Conservation (phyloP, 2,888 invertebrate genomes). For the Leucozona laternaria region DNA sequence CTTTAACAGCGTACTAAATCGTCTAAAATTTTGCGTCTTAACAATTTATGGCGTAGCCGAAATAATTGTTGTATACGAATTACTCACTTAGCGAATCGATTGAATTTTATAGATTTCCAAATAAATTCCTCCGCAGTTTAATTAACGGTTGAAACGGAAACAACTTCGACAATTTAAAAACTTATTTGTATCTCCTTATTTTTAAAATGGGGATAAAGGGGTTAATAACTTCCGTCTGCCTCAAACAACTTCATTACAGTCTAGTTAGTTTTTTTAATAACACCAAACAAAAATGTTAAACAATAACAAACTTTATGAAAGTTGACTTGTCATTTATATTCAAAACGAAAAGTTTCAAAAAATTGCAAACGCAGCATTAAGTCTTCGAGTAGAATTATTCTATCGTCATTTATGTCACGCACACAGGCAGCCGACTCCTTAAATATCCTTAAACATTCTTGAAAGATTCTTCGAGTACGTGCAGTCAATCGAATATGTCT, state of each 20-base stretch:
- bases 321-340: constrained; percentile 27
- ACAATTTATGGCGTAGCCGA: too few species aligned
- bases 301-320: constrained; percentile 1
- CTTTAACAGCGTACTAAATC: too few species aligned
- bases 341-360: constrained; percentile 36
- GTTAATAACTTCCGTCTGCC: too few species aligned
- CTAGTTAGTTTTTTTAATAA: neutral
- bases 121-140: too few species aligned
- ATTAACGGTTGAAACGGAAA: too few species aligned
- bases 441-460: constrained; percentile 19
- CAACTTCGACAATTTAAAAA: too few species aligned
- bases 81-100: too few species aligned
- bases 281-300: constrained; percentile 6
- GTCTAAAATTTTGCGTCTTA: too few species aligned
- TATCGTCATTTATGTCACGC: constrained; percentile 52
- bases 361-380: constrained; percentile 37
- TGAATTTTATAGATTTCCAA: too few species aligned
- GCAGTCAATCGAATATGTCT: constrained; percentile 63
- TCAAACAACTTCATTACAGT: neutral
- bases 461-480: constrained; percentile 33
- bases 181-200: too few species aligned
- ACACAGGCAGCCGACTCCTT: constrained; percentile 19
- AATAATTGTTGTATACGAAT: too few species aligned
- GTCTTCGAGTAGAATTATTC: constrained; percentile 12
- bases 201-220: too few species aligned